phyloP scores from a whole-genome alignment of 2,113 vertebrate species.

The Uria aalge region DNA sequence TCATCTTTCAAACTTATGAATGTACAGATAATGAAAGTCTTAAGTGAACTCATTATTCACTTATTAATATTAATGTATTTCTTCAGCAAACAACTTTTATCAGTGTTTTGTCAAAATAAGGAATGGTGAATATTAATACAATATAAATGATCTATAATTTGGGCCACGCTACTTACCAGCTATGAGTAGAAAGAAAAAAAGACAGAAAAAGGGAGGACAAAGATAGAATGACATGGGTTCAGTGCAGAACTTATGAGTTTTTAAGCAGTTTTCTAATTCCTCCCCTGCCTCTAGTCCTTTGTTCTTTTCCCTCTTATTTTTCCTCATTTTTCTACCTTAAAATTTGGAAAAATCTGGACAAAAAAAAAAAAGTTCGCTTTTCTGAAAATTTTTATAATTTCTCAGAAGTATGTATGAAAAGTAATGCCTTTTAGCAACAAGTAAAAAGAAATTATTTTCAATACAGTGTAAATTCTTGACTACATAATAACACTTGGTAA shows the following conservation, averaged over 20 bases:
- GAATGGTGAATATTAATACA: constrained; percentile 3
- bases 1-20: constrained; percentile 30
- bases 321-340: background rate
- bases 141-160: constrained; percentile 9
- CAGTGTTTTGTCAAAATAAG: constrained; percentile 41
- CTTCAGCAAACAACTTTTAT: constrained; percentile 38
- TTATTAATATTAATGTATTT: constrained; percentile 50
- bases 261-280: background rate
- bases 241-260: background rate
- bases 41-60: constrained; percentile 31
- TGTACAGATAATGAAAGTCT: constrained; percentile 26
- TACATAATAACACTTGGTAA: background rate
- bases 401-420: background rate
- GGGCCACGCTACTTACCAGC: background rate
- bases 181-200: background rate
- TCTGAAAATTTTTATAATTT: background rate
- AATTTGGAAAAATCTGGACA: background rate
- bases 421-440: background rate
- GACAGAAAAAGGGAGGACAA: background rate
- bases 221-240: background rate
- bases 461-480: background rate
- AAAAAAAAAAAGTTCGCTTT: background rate
- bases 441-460: background rate
- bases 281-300: background rate
- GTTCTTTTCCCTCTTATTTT: background rate